These are phyloP conservation scores for Tetramorium parvispinum DNA, from an alignment of 1,140 invertebrate species.

Conservation along the genomic window DNA sequence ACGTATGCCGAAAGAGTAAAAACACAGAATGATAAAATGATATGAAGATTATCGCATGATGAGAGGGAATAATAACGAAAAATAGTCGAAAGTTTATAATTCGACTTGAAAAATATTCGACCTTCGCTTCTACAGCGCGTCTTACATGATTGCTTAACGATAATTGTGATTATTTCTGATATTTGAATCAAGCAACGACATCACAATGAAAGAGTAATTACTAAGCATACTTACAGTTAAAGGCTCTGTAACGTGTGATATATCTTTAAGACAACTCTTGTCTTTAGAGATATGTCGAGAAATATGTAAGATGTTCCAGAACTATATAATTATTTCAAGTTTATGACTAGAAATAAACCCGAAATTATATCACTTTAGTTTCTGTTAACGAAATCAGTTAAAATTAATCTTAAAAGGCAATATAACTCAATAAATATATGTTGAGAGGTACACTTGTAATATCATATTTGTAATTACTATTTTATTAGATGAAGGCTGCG, in stretches of 20 bases:
- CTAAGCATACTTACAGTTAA: slow-evolving; percentile 36
- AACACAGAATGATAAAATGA: background rate
- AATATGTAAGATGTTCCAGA: slow-evolving; percentile 19
- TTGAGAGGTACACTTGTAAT: background rate
- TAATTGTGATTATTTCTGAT: slow-evolving; percentile 19
- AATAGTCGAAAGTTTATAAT: background rate
- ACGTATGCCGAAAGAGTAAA: background rate
- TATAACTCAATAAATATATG: background rate
- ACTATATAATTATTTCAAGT: background rate
- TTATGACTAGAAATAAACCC: background rate
- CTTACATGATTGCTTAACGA: slow-evolving; percentile 1
- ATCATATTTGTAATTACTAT: background rate
- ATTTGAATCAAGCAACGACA: slow-evolving; percentile 32
- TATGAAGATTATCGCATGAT: background rate
- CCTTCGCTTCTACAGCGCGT: slow-evolving; percentile 7
- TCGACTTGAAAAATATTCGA: slow-evolving; percentile 5
- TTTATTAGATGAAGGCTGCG: background rate
- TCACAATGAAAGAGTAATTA: slow-evolving; percentile 24
- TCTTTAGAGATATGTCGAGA: slow-evolving; percentile 32
- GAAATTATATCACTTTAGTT: background rate
- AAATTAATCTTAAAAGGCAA: background rate
- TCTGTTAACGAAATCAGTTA: background rate
- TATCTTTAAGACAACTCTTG: background rate
- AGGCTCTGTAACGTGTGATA: background rate
- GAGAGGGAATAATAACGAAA: background rate